Percentiles rank a stretch among this genome's conserved stretches.
Evolutionary conservation across 2,888 invertebrate genomes (phyloP).

Genomic region (Mesoligia furuncula): DNA sequence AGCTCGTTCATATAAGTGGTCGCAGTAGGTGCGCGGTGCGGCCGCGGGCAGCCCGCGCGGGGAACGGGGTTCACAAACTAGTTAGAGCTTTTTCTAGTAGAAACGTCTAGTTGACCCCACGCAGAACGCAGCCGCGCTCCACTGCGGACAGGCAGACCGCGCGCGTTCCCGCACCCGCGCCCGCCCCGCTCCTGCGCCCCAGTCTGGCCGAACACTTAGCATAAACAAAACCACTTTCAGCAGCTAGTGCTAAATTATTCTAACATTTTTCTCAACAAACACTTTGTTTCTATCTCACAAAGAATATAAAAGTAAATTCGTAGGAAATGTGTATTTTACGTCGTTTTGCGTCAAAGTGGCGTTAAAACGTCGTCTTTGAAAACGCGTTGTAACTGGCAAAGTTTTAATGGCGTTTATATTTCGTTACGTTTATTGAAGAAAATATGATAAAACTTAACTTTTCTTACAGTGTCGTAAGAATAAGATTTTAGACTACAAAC

Average conservation of each 20-base stretch:
- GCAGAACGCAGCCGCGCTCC: too few species aligned
- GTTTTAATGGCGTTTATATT: slow-evolving; percentile 1
- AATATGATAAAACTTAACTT: background rate
- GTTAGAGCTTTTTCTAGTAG: too few species aligned
- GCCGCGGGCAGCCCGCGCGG: too few species aligned
- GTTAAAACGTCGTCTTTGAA: slow-evolving; percentile 43
- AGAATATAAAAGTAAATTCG: slow-evolving; percentile 24
- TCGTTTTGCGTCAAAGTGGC: slow-evolving; percentile 30
- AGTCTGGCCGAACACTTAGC: background rate
- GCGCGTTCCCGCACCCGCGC: too few species aligned
- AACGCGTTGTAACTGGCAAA: slow-evolving; percentile 2
- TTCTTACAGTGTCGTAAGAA: background rate
- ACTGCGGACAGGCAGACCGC: too few species aligned
- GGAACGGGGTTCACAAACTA: too few species aligned
- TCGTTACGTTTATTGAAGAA: background rate
- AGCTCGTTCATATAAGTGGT: too few species aligned
- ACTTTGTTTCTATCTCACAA: slow-evolving; percentile 25
- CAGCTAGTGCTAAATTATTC: slow-evolving; percentile 23
- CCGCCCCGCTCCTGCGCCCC: too few species aligned
- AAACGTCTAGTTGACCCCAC: too few species aligned
- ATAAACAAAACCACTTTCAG: slow-evolving; percentile 1
- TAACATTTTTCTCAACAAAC: slow-evolving; percentile 27
- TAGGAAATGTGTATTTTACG: slow-evolving; percentile 39
- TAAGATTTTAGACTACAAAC: background rate
- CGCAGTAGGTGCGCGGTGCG: too few species aligned